A percentile compares a stretch with the other conserved stretches of the same genome.
Conservation (phyloP, 2,797 vertebrate species). For the Bovichtus diacanthus region DNA sequence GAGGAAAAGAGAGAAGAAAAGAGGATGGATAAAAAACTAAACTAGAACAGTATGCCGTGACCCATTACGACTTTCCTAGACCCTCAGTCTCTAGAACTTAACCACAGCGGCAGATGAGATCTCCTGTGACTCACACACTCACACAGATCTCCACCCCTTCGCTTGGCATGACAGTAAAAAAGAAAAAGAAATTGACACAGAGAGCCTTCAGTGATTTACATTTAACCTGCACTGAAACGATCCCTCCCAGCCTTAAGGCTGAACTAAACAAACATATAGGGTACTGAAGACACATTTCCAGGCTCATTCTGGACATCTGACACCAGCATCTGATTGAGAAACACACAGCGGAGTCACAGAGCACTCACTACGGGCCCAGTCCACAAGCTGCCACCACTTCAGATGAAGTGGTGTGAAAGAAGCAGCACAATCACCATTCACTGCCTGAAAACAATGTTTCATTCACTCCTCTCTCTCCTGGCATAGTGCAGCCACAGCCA, state of each 20-base stretch:
- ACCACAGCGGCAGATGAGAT: not conserved
- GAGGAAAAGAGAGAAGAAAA: not conserved
- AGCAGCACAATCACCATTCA: conserved; percentile 80
- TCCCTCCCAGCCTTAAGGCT: not conserved
- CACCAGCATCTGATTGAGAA: conserved; percentile 41
- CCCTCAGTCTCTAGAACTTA: conserved; percentile 1
- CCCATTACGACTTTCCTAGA: conserved; percentile 12
- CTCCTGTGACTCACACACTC: conserved; percentile 15
- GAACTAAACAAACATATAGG: conserved; percentile 36
- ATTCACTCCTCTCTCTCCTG: conserved; percentile 71
- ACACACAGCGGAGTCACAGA: conserved; percentile 49
- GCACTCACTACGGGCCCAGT: conserved; percentile 42
- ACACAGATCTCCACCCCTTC: not conserved
- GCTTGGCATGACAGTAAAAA: not conserved
- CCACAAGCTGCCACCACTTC: conserved; percentile 78
- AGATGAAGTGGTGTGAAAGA: conserved; percentile 81
- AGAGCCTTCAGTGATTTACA: conserved; percentile 3
- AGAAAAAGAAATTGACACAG: not conserved
- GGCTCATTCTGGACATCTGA: conserved; percentile 39
- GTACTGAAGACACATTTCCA: conserved; percentile 17
- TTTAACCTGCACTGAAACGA: not conserved
- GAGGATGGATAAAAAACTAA: not conserved
- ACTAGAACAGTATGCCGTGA: not conserved
- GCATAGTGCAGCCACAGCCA: conserved; percentile 42
- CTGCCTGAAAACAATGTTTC: conserved; percentile 76